A percentile compares a stretch with the other conserved stretches of the same genome.
These are phyloP conservation scores for Zaprionus davidi DNA, from an alignment of 1,140 invertebrate genomes.

Conservation along the genomic window DNA sequence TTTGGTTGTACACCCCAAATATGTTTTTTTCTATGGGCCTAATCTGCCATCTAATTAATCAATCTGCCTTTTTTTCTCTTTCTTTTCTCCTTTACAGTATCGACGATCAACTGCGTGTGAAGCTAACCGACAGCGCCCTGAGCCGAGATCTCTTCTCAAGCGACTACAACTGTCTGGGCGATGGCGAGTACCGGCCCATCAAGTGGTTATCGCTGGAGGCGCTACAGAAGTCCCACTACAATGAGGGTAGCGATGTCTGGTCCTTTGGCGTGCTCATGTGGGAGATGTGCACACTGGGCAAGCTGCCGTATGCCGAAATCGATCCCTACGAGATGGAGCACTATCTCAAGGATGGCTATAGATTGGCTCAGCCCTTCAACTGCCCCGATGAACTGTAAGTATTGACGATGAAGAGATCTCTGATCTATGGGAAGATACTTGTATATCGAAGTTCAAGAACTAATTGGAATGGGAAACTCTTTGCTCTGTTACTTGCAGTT, in stretches of 20 bases:
- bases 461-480: not conserved
- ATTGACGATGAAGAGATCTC: not conserved
- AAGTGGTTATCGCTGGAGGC: conserved; percentile 97
- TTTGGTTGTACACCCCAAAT: not conserved
- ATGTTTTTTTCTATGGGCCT: not conserved
- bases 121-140: conserved; percentile 96
- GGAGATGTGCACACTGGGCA: conserved; percentile 96
- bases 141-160: conserved; percentile 96
- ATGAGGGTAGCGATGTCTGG: conserved; percentile 96
- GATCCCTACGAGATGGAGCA: conserved; percentile 95
- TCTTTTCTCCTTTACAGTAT: conserved; percentile 83
- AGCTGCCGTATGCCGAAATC: conserved; percentile 91
- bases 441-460: too few relatives aligned
- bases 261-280: conserved; percentile 97
- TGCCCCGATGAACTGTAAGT: conserved; percentile 98
- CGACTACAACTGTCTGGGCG: conserved; percentile 97
- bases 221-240: conserved; percentile 92
- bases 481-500: conserved; percentile 86
- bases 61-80: conserved; percentile 6
- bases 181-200: conserved; percentile 97
- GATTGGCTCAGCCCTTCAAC: conserved; percentile 96
- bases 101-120: conserved; percentile 94
- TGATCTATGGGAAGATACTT: not conserved
- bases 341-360: conserved; percentile 95
- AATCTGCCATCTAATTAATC: conserved; percentile 10